Conservation (phyloP, 2,797 vertebrate genomes). For the Serranus cabrilla region DNA sequence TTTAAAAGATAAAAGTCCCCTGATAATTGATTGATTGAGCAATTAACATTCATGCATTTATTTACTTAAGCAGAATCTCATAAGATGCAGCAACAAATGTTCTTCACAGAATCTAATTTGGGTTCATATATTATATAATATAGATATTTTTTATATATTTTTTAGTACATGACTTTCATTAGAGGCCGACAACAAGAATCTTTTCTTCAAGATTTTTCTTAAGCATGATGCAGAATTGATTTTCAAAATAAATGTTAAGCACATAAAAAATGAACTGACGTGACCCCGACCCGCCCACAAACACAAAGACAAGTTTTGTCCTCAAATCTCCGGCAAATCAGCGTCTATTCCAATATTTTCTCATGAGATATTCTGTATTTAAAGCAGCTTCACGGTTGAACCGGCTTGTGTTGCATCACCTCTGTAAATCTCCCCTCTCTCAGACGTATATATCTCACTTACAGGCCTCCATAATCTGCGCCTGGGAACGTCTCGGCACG, state of each 20-base stretch:
- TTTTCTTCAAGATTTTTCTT: background rate
- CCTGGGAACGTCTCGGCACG: slow-evolving; percentile 34
- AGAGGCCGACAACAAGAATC: background rate
- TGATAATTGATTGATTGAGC: no score
- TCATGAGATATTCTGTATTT: background rate
- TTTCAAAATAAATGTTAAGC: background rate
- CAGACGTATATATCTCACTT: slow-evolving; percentile 18
- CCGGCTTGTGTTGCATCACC: background rate
- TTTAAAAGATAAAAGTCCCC: no score
- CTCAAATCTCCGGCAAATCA: background rate
- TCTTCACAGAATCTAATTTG: no score
- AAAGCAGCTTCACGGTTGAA: background rate
- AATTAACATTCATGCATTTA: no score
- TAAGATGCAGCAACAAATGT: no score
- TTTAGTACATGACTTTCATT: background rate
- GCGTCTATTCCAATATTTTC: background rate
- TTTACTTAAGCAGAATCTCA: background rate
- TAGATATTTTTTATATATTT: background rate
- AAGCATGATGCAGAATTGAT: background rate
- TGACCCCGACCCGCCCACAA: background rate
- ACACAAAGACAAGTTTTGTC: background rate
- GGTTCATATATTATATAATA: no score
- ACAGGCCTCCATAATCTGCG: slow-evolving; percentile 24
- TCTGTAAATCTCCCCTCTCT: background rate
- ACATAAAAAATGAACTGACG: background rate